Evolutionary conservation across 2,113 vertebrate species (phyloP).

Genomic region (Rhea americana): DNA sequence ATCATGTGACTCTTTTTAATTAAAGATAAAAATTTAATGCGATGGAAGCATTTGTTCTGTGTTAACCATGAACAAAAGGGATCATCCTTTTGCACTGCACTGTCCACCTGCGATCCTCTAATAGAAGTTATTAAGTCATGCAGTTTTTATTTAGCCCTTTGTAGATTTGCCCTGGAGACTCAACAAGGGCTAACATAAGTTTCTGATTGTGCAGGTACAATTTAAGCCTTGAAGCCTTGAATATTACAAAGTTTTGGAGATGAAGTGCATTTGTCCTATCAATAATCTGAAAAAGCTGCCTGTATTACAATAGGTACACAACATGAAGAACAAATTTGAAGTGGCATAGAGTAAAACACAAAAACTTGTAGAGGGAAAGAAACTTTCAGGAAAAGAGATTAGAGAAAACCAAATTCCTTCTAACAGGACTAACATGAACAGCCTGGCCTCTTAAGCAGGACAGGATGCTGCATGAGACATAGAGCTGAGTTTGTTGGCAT

Average conservation of each 20-base stretch:
- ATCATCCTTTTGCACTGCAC: not conserved
- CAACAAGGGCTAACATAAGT: not conserved
- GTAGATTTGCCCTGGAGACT: not conserved
- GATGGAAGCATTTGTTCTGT: not conserved
- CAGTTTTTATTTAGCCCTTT: not conserved
- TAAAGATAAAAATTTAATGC: not conserved
- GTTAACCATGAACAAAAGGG: not conserved
- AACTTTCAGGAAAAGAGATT: not conserved
- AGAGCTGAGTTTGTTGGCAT: not conserved
- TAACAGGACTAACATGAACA: not conserved
- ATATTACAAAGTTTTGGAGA: not conserved
- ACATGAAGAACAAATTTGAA: fast-evolving
- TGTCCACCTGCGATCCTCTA: not conserved
- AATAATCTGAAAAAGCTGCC: not conserved
- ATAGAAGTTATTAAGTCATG: not conserved
- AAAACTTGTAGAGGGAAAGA: not conserved
- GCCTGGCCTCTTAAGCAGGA: not conserved
- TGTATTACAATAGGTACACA: fast-evolving
- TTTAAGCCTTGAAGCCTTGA: fast-evolving
- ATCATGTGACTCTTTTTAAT: not conserved
- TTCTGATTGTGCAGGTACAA: not conserved
- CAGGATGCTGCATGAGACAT: not conserved
- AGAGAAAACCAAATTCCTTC: not conserved
- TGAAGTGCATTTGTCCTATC: not conserved
- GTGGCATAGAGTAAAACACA: fast-evolving